A percentile compares a stretch with the other conserved stretches of the same genome.
Conservation (phyloP, 2,888 invertebrate species). For the Sinodicranocentrus sp. region DNA sequence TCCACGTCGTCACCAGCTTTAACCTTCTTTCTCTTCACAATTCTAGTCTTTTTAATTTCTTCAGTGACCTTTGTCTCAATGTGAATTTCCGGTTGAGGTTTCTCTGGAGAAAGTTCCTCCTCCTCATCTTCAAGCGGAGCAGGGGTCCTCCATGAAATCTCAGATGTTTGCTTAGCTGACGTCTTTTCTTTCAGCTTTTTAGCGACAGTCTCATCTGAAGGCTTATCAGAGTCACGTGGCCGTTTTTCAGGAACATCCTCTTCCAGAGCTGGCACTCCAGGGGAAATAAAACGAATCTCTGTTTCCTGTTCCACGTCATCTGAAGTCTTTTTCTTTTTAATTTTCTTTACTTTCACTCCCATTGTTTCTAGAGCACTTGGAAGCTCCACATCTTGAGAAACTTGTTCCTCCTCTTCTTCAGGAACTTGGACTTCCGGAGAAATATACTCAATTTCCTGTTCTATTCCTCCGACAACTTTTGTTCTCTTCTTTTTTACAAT, state of each 20-base stretch:
- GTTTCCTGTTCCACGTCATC: neutral
- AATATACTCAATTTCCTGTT: neutral
- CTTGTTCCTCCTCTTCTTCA: neutral
- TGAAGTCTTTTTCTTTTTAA: conserved; percentile 21
- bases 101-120: neutral
- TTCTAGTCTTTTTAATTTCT: neutral
- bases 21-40: neutral
- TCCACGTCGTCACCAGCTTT: neutral
- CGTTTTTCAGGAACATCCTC: neutral
- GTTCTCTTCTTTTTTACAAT: conserved; percentile 6
- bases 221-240: no score
- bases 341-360: neutral
- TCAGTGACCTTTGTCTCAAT: no score
- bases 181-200: conserved; percentile 39
- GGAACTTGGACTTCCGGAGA: conserved; percentile 5
- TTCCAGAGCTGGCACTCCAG: neutral
- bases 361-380: neutral
- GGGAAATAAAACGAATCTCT: conserved; percentile 7
- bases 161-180: neutral
- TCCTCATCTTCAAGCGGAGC: neutral
- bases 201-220: no score
- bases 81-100: neutral
- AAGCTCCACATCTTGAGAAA: neutral
- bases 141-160: neutral
- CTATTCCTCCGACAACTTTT: neutral